Base-by-base conservation (phyloP, 2,888 invertebrate species). In the Tyria jacobaeae region DNA sequence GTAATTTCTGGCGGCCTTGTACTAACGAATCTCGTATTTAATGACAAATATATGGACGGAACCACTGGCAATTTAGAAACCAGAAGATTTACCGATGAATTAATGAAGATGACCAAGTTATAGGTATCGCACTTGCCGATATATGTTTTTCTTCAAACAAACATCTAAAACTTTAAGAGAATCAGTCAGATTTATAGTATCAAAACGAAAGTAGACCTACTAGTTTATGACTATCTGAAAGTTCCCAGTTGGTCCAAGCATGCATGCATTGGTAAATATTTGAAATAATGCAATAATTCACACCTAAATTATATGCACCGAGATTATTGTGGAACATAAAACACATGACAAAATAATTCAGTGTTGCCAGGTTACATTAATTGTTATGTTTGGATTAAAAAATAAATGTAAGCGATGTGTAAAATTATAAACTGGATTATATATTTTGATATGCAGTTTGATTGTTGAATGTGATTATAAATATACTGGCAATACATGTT, bases 11-110 rank as follows among this genome's bases (percentile, higher is more conserved):
- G 24, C 54, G 1, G 17, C 12, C 27, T 17, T 31, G 17, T 35
- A 44, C 37, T 34, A n/a, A 31, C 25, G 63, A 73, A 75, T 73
- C 75, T 75, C 61, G 27, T 53, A 61, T 54, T 62, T 39, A 64
- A 59, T 66, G 34, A 60, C 47, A 64, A 50, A 57, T 48, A 27
- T 39, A 12, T 17, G 17, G 41, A n/a, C n/a, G 5, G 7, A 3
- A 21, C 44, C 44, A 17, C 1, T 44, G 12, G 12, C 12, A 12
- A 34, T 34, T 51, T 34, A n/a, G 15, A 49, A 5, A 17, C 5
- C 12, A 5, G 4, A 12, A 21, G 44, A 21, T 44, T 44, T 44
- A 44, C 21, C 4, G 21, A 1, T 44, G 12, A 44, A 44, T 5
- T 1, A 44, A 44, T 21, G 12, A 44, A 12, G 12, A 4, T 1